These are phyloP conservation scores for Manacus vitellinus DNA, from an alignment of 2,113 vertebrate species.

Conservation along the genomic window DNA sequence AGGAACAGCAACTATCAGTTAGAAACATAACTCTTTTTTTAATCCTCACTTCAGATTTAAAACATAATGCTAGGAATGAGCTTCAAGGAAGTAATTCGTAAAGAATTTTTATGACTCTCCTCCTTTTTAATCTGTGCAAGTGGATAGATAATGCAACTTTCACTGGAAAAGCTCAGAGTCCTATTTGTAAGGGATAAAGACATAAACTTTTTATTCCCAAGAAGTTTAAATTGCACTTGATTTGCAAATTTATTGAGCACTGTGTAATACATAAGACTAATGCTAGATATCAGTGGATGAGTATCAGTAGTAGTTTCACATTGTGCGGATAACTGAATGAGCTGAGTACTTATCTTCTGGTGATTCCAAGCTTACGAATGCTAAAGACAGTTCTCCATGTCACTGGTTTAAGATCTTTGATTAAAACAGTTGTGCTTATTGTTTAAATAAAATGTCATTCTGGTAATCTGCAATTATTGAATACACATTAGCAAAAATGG, in stretches of 20 bases:
- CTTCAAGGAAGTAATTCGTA: background rate
- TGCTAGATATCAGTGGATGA: background rate
- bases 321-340: background rate
- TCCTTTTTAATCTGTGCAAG: background rate
- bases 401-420: constrained; percentile 29
- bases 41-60: constrained; percentile 15
- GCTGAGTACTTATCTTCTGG: background rate
- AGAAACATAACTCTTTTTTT: background rate
- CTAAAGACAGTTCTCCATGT: background rate
- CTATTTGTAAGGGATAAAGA: constrained; percentile 21
- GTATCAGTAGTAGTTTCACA: background rate
- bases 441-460: constrained; percentile 11
- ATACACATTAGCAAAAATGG: background rate
- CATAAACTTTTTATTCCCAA: constrained; percentile 1
- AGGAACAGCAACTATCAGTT: background rate
- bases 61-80: background rate
- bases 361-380: background rate
- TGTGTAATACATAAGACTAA: background rate
- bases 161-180: constrained; percentile 6
- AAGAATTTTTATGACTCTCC: background rate
- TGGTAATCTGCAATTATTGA: constrained; percentile 30
- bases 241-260: constrained; percentile 6
- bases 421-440: background rate
- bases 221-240: background rate
- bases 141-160: background rate